These are phyloP conservation scores for Laticauda laticaudata DNA, from an alignment of 2,113 vertebrate species.

Conservation along the genomic window DNA sequence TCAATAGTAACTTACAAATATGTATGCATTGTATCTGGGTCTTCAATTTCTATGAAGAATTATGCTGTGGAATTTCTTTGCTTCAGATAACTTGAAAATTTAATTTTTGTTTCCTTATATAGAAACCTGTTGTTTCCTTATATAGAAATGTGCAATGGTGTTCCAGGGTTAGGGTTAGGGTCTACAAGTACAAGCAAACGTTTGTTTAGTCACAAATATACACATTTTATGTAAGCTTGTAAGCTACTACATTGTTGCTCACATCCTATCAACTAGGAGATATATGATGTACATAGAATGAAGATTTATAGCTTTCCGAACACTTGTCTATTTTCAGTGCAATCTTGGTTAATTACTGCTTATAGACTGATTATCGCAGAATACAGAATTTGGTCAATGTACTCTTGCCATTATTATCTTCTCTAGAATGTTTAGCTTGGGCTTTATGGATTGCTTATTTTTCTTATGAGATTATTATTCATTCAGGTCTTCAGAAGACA, in stretches of 20 bases:
- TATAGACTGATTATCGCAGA: conserved; percentile 16
- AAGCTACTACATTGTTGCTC: background rate
- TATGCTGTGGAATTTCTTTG: background rate
- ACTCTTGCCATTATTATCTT: background rate
- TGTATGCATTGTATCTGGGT: background rate
- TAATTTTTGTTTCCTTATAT: background rate
- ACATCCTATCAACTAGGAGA: background rate
- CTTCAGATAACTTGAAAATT: background rate
- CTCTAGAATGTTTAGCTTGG: conserved; percentile 8
- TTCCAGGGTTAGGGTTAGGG: background rate
- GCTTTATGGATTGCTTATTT: background rate
- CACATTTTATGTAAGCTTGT: background rate
- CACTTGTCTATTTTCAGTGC: conserved; percentile 21
- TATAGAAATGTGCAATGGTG: background rate
- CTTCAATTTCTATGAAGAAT: background rate
- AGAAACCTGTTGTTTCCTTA: background rate
- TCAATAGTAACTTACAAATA: background rate
- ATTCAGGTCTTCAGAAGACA: conserved; percentile 6
- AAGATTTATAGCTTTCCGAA: background rate
- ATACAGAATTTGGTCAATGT: conserved; percentile 21
- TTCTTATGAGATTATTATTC: background rate
- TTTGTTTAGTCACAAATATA: background rate
- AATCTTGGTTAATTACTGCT: conserved; percentile 30
- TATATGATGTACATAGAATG: background rate
- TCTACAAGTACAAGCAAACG: background rate